A percentile compares a stretch with the other conserved stretches of the same genome.
phyloP scores from a whole-genome alignment of 2,888 invertebrate species.

The Synanthedon andrenaeformis region DNA sequence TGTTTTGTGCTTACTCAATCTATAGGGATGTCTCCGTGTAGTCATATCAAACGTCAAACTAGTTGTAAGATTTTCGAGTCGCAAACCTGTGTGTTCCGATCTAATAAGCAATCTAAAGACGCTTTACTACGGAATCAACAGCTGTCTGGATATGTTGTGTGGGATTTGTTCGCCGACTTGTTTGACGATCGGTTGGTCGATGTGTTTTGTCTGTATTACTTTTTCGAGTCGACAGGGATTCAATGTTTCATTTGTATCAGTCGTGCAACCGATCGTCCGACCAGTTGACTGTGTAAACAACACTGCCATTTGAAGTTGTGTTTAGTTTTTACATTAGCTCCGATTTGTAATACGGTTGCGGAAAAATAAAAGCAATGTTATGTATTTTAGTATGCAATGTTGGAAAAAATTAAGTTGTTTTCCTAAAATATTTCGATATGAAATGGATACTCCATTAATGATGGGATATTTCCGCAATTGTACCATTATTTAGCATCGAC shows the following conservation, averaged over 20 bases:
- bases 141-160: slow-evolving; percentile 25
- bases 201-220: too few species aligned
- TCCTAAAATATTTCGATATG: too few species aligned
- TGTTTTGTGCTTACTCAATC: too few species aligned
- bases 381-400: too few species aligned
- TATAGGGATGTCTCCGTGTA: slow-evolving; percentile 20
- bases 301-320: slow-evolving; percentile 29
- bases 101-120: slow-evolving; percentile 22
- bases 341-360: background rate
- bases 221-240: too few species aligned
- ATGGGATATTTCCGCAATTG: too few species aligned
- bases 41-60: slow-evolving; percentile 49
- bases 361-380: background rate
- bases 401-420: too few species aligned
- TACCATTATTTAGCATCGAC: slow-evolving; percentile 20
- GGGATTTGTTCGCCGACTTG: background rate
- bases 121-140: slow-evolving; percentile 40
- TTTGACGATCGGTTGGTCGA: background rate
- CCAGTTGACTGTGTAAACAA: slow-evolving; percentile 10
- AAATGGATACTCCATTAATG: too few species aligned
- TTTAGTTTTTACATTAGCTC: background rate
- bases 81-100: slow-evolving; percentile 22
- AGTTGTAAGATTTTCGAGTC: slow-evolving; percentile 24
- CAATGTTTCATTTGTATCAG: background rate
- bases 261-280: background rate